Evolutionary conservation across 2,888 invertebrate genomes (phyloP).

Genomic region (Azorinus chamasolen): DNA sequence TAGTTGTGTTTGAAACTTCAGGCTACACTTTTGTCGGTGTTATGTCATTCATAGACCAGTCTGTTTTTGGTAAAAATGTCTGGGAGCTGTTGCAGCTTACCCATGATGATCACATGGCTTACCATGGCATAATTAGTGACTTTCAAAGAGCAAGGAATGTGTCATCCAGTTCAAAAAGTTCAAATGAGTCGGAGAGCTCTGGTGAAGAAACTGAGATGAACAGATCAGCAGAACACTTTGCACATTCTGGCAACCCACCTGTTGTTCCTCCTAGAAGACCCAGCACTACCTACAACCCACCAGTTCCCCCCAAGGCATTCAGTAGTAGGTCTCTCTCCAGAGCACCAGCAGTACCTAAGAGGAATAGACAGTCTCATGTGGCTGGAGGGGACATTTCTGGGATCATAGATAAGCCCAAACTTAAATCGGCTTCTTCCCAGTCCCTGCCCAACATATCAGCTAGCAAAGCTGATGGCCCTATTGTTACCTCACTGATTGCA

Average conservation of each 20-base stretch:
- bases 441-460: not conserved
- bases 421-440: too few relatives aligned
- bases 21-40: constrained; percentile 45
- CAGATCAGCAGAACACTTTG: not conserved
- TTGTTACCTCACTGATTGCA: constrained; percentile 59
- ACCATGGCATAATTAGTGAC: constrained; percentile 4
- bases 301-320: constrained; percentile 8
- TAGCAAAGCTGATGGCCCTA: constrained; percentile 4
- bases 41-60: constrained; percentile 40
- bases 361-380: too few relatives aligned
- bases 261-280: not conserved
- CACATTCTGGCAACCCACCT: not conserved
- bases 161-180: constrained; percentile 8
- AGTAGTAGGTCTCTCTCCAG: not conserved
- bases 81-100: constrained; percentile 30
- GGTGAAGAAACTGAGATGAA: not conserved
- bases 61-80: constrained; percentile 38
- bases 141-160: not conserved
- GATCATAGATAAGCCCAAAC: too few relatives aligned
- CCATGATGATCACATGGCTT: constrained; percentile 13
- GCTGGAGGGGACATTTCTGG: too few relatives aligned
- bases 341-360: too few relatives aligned
- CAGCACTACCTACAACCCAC: not conserved
- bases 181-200: not conserved
- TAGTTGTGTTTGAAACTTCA: constrained; percentile 56